Base-by-base conservation (phyloP, 2,888 invertebrate genomes). In the Horisme vitalbata region DNA sequence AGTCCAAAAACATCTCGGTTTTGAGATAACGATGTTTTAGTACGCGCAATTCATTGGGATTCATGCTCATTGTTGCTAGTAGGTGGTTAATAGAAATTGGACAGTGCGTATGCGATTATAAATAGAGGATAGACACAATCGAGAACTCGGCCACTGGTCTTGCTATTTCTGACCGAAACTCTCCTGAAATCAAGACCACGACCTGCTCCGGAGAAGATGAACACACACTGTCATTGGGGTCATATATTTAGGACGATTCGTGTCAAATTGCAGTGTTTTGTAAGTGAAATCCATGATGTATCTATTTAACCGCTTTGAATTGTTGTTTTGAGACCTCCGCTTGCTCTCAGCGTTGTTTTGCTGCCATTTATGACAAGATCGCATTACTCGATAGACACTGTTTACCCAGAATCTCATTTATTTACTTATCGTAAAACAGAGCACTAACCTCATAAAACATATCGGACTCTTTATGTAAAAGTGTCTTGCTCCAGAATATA, bases 131-230 rank as follows among this genome's bases (percentile, higher is more conserved):
- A 70, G 65, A 73, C 64, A 76, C 65, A 73, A 75, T 76, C 67
- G 68, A 69, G 65, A 79, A 71, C 69, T 76, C 79, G 79, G 82
- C 68, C 79, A 78, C 76, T 79, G 78, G 76, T 83, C 71, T 68
- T 74, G 77, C 79, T 86, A 84, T 84, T 86, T 84, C 63, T 73
- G 78, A 76, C 68, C 71, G 61, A 76, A 75, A 71, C 74, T 68
- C 75, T 71, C 65, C 71, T 63, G 64, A 67, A 74, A 79, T 77
- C 79, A 78, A 75, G 79, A 82, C 72, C 77, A 74, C 75, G 77
- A 71, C 66, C 73, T 64, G 75, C 63, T 50, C 23, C 41, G 41
- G 35, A 26, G 26, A 64, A 55, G 57, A 79, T 79, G 77, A 71
- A 71, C 62, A 69, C 70, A 38, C 65, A 67, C 55, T 68, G 68